These are phyloP conservation scores for Pinctada fucata DNA, from an alignment of 2,888 invertebrate species.

Conservation along the genomic window DNA sequence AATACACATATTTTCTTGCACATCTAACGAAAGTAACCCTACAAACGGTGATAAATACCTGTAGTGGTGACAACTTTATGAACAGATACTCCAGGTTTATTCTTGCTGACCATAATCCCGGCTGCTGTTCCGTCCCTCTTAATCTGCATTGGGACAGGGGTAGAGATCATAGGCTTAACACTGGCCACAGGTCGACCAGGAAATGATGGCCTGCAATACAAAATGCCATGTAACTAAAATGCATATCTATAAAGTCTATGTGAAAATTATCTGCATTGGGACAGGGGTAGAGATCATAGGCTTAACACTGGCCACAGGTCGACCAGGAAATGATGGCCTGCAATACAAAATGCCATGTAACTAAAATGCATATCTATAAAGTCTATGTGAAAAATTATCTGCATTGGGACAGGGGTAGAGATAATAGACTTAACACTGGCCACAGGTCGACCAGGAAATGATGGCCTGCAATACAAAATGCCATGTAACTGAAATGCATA, in stretches of 20 bases:
- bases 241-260: neutral
- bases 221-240: neutral
- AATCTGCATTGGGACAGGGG: slow-evolving; percentile 68
- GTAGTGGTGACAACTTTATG: slow-evolving; percentile 95
- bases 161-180: slow-evolving; percentile 89
- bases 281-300: slow-evolving; percentile 86
- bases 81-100: slow-evolving; percentile 91
- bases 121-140: slow-evolving; percentile 56
- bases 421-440: slow-evolving; percentile 89
- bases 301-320: slow-evolving; percentile 82
- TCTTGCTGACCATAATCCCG: slow-evolving; percentile 50
- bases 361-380: no score
- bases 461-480: neutral
- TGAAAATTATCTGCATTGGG: slow-evolving; percentile 53
- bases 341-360: no score
- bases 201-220: slow-evolving; percentile 1
- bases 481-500: neutral
- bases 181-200: slow-evolving; percentile 79
- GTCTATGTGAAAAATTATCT: neutral
- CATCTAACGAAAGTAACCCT: no score
- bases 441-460: slow-evolving; percentile 74
- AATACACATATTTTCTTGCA: no score
- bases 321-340: slow-evolving; percentile 3
- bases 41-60: slow-evolving; percentile 77
- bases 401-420: slow-evolving; percentile 76